Conservation (phyloP, 2,797 vertebrate genomes). For the Anableps anableps region DNA sequence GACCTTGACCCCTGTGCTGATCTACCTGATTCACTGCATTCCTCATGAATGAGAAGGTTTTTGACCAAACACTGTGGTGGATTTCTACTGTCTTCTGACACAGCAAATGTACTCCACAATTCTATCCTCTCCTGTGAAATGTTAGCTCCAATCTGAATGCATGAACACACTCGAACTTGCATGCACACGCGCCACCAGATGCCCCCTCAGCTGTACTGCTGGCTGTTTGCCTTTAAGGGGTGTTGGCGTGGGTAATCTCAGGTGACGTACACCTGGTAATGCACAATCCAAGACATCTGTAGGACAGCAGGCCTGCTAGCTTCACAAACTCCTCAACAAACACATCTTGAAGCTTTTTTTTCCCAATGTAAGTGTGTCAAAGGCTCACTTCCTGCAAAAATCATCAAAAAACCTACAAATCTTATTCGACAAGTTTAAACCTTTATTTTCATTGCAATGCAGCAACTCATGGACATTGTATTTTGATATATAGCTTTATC, state of each 20-base stretch:
- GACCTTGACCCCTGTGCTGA: constrained; percentile 35
- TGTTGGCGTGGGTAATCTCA: constrained; percentile 91
- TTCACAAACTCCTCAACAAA: constrained; percentile 54
- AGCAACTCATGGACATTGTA: constrained; percentile 7
- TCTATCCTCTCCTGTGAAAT: constrained; percentile 47
- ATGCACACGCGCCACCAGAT: constrained; percentile 85
- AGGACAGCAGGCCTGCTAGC: constrained; percentile 79
- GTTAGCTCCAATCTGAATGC: constrained; percentile 51
- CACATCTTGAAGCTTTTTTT: constrained; percentile 28
- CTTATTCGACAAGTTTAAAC: constrained; percentile 19
- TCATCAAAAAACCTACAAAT: constrained; percentile 42
- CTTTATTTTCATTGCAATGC: not conserved
- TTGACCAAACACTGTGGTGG: not conserved
- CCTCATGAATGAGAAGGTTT: constrained; percentile 24
- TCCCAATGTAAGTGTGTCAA: constrained; percentile 11
- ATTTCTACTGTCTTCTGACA: constrained; percentile 25
- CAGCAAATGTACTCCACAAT: constrained; percentile 22
- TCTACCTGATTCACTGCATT: constrained; percentile 30
- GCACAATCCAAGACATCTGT: constrained; percentile 90
- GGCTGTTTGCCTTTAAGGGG: constrained; percentile 82
- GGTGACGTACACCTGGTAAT: constrained; percentile 94
- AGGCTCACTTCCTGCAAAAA: constrained; percentile 15
- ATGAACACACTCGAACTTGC: constrained; percentile 54
- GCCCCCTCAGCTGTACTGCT: constrained; percentile 85
- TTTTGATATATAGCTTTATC: constrained; percentile 48